Evolutionary conservation across 2,888 invertebrate species (phyloP).

Genomic region (Apamea crenata): DNA sequence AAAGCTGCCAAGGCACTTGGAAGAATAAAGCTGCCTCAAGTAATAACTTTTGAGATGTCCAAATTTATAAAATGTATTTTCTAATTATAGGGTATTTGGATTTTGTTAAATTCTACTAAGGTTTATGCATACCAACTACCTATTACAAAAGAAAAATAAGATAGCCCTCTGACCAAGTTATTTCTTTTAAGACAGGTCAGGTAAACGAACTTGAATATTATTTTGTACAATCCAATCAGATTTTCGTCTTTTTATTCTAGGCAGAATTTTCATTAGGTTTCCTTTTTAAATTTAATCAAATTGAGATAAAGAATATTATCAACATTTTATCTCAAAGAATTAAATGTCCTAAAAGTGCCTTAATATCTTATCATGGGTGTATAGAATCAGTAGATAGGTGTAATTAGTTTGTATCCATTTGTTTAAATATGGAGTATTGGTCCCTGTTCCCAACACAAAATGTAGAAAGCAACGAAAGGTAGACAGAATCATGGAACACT

Average conservation of each 20-base stretch:
- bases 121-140: background rate
- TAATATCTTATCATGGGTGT: conserved; percentile 48
- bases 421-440: background rate
- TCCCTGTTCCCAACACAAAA: background rate
- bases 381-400: conserved; percentile 21
- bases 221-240: too few species aligned
- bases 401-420: background rate
- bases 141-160: background rate
- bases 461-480: background rate
- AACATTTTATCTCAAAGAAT: conserved; percentile 44
- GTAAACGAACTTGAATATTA: background rate
- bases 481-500: background rate
- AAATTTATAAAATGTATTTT: conserved; percentile 1
- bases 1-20: conserved; percentile 26
- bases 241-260: background rate
- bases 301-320: conserved; percentile 32
- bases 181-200: background rate
- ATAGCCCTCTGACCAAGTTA: background rate
- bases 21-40: background rate
- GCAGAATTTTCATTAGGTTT: background rate
- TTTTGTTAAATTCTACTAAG: background rate
- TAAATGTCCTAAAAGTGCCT: conserved; percentile 15
- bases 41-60: background rate
- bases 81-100: conserved; percentile 1
- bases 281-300: conserved; percentile 10